phyloP scores from a whole-genome alignment of 2,113 vertebrate genomes.

The Rhynchomys soricoides region DNA sequence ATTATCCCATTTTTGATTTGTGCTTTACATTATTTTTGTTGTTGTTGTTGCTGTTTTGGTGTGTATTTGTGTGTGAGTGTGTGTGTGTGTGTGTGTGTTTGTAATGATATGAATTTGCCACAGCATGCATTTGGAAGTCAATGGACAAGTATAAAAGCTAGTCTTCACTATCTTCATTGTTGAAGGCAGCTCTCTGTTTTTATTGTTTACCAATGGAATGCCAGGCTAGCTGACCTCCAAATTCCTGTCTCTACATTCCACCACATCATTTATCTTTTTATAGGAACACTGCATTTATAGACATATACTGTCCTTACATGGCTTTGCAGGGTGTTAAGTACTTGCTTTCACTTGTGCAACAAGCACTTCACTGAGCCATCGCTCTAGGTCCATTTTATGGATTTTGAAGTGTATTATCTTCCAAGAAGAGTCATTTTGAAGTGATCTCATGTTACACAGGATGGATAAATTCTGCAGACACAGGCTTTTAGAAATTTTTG shows the following conservation, averaged over 20 bases:
- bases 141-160: neutral
- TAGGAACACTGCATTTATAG: neutral
- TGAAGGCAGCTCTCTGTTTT: neutral
- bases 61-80: too few species aligned
- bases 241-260: neutral
- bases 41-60: too few species aligned
- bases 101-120: neutral
- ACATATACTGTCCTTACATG: neutral
- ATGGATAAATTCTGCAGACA: neutral
- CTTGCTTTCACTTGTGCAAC: neutral
- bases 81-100: too few species aligned
- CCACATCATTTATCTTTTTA: neutral
- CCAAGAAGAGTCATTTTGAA: neutral
- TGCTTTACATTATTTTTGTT: neutral
- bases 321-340: neutral
- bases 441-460: neutral
- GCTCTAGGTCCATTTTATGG: neutral
- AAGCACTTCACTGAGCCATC: neutral
- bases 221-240: neutral
- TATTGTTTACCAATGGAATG: neutral
- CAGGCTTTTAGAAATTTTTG: neutral
- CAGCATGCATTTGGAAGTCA: neutral
- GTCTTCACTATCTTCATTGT: neutral
- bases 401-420: neutral
- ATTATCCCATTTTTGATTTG: neutral